Base-by-base conservation (phyloP, 2,797 vertebrate species). In the Morelia viridis region DNA sequence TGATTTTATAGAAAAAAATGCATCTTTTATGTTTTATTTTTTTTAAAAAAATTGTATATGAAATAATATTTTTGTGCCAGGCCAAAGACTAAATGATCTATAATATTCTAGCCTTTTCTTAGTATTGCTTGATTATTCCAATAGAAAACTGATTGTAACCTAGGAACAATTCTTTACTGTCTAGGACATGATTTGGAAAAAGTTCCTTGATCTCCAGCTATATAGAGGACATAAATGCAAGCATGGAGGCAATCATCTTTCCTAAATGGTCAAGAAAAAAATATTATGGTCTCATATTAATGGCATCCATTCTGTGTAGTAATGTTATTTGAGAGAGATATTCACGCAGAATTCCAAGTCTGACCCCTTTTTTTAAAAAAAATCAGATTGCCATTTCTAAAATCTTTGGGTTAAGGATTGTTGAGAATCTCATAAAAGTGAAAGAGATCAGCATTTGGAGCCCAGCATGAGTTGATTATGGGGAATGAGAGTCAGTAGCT, bases 391-490 rank as follows among this genome's bases (percentile, higher is more conserved):
- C 56, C 62, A 84, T 92, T 86, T 31, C 46, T 31, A 68, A 61
- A 50, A 83, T 46, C 53, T 88, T 87, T 91, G 64, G 87, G 31
- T 22, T 91, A 61, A 15, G 88, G 46, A 58, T 61, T 65, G 92
- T 92, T 93, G n/a, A 91, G 87, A 92, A 92, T 92, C 64, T 85
- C 84, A 22, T 85, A 58, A 93, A 35, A 92, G 10, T 89, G 85
- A 92, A 90, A 91, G 68, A 87, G 28, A 3, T 5, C 71, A 5
- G 64, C 94, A 53, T 94, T 94, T 94, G 90, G 62, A 95, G 22
- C 94, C 92, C 62, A 95, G 89, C 80, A 0, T 85, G 89, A 93
- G 92, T 93, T 94, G 94, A 91, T 93, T 93, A 91, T 95, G 93
- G 41, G 0, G 0, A 84, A 92, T 90, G 92, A 94, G 0, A 0